phyloP scores from a whole-genome alignment of 1,140 invertebrate species.

The Drosophila insularis region DNA sequence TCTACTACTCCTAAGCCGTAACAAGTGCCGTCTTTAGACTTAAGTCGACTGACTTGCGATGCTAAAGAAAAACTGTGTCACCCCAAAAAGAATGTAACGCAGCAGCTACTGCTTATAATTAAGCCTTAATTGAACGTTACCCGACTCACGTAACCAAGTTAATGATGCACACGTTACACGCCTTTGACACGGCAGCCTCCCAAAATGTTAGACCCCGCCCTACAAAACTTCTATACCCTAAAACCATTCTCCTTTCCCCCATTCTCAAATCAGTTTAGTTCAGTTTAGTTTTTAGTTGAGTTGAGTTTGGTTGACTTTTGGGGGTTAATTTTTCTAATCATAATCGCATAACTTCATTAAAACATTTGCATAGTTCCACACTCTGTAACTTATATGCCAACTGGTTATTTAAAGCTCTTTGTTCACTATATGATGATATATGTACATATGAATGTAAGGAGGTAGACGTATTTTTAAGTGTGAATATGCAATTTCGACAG shows the following conservation, averaged over 20 bases:
- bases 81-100: conserved; percentile 42
- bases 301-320: conserved; percentile 20
- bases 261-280: conserved; percentile 36
- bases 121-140: conserved; percentile 67
- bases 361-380: conserved; percentile 34
- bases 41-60: not conserved
- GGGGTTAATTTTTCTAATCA: conserved; percentile 25
- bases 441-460: conserved; percentile 12
- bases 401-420: conserved; percentile 35
- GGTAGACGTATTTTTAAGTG: conserved; percentile 61
- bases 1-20: not conserved
- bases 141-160: conserved; percentile 65
- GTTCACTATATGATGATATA: conserved; percentile 53
- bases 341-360: conserved; percentile 57
- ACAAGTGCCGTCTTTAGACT: not conserved
- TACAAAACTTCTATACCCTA: conserved; percentile 20
- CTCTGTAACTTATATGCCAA: conserved; percentile 12
- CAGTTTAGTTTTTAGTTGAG: not conserved
- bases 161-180: conserved; percentile 71
- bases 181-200: conserved; percentile 65
- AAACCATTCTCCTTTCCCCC: not conserved
- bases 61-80: conserved; percentile 54
- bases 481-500: conserved; percentile 61
- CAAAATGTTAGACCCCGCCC: not conserved
- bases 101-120: conserved; percentile 59